These are phyloP conservation scores for Aptenodytes forsteri DNA, from an alignment of 2,113 vertebrate species.

Conservation along the genomic window DNA sequence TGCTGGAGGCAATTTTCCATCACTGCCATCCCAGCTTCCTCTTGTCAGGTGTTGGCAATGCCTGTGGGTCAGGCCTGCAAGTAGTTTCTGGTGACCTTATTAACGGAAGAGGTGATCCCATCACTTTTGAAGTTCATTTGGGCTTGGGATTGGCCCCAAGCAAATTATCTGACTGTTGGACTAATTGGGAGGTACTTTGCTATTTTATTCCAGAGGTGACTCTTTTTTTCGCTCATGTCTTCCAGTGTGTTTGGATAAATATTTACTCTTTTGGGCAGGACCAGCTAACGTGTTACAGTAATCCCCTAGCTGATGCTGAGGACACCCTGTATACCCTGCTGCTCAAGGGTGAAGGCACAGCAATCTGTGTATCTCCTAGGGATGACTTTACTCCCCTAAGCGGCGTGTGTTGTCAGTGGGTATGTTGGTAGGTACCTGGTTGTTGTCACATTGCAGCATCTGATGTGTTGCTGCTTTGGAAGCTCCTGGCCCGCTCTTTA, in stretches of 20 bases:
- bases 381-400: neutral
- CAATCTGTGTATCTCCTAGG: neutral
- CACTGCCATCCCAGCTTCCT: neutral
- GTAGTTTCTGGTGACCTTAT: neutral
- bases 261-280: neutral
- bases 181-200: neutral
- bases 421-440: neutral
- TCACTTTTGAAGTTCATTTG: neutral
- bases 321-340: neutral
- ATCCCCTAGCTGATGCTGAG: neutral
- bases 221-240: neutral
- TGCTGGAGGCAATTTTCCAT: neutral
- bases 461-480: neutral
- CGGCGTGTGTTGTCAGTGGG: neutral
- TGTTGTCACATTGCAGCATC: neutral
- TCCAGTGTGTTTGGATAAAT: neutral
- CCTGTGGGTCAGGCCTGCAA: neutral
- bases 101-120: neutral
- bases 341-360: neutral
- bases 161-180: neutral
- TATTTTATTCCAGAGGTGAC: neutral
- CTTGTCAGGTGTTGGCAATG: neutral
- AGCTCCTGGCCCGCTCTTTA: neutral
- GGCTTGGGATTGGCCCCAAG: neutral
- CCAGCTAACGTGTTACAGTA: neutral